phyloP scores from a whole-genome alignment of 2,888 invertebrate genomes.

The Yponomeuta plumbellus region DNA sequence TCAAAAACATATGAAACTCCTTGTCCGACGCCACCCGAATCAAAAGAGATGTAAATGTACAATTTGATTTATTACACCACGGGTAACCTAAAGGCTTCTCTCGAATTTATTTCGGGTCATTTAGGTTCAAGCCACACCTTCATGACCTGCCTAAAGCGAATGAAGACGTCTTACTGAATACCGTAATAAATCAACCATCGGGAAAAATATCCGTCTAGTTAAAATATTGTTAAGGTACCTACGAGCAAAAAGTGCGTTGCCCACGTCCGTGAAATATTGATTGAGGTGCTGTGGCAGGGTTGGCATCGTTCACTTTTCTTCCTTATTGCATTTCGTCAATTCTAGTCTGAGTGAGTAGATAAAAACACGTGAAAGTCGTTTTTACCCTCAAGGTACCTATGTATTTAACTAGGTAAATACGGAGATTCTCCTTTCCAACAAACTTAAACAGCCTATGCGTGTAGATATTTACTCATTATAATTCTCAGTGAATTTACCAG shows the following conservation, averaged over 20 bases:
- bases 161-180: slow-evolving; percentile 66
- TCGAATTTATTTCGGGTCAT: slow-evolving; percentile 39
- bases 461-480: no score
- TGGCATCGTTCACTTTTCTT: slow-evolving; percentile 17
- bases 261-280: slow-evolving; percentile 23
- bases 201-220: slow-evolving; percentile 47
- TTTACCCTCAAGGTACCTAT: no score
- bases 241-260: slow-evolving; percentile 16
- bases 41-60: slow-evolving; percentile 52
- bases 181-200: slow-evolving; percentile 56
- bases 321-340: background rate
- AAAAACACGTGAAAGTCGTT: background rate
- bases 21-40: slow-evolving; percentile 44
- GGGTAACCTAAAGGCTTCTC: slow-evolving; percentile 40
- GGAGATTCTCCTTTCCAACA: no score
- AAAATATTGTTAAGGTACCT: slow-evolving; percentile 39
- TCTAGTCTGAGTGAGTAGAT: no score
- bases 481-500: no score
- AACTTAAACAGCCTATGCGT: no score
- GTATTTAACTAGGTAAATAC: no score
- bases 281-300: slow-evolving; percentile 24
- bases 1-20: slow-evolving; percentile 49
- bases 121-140: slow-evolving; percentile 53
- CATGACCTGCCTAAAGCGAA: slow-evolving; percentile 66
- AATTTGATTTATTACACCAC: slow-evolving; percentile 70